phyloP scores from a whole-genome alignment of 1,140 invertebrate species.

The Meteorus sp. region DNA sequence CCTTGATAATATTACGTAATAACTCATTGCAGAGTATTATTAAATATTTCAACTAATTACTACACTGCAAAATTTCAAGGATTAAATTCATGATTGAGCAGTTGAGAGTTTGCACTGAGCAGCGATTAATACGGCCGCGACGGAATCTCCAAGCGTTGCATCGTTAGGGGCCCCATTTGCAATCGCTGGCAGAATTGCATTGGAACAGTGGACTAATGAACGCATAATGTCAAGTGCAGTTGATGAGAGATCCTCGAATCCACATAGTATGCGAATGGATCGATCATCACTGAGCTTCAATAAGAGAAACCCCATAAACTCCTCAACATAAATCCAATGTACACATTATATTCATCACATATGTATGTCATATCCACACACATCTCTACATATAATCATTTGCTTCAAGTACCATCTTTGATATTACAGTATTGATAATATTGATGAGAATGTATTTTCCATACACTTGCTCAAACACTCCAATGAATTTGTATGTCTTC shows the following conservation, averaged over 20 bases:
- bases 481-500: conserved; percentile 20
- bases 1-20: too few species aligned
- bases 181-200: background rate
- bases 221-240: conserved; percentile 11
- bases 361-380: too few species aligned
- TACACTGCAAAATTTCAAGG: background rate
- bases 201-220: conserved; percentile 5
- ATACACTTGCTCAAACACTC: background rate
- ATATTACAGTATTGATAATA: too few species aligned
- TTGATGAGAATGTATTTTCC: conserved; percentile 1
- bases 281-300: background rate
- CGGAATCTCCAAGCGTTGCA: conserved; percentile 10
- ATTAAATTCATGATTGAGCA: background rate
- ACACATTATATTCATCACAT: too few species aligned
- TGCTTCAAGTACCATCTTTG: too few species aligned
- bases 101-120: background rate
- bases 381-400: too few species aligned
- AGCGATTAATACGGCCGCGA: conserved; percentile 12
- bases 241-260: background rate
- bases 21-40: too few species aligned
- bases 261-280: background rate
- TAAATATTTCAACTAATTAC: background rate
- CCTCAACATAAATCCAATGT: background rate
- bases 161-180: conserved; percentile 19
- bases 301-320: background rate